Evolutionary conservation across 1,140 invertebrate genomes (phyloP).

Genomic region (Matsumurasca onukii): DNA sequence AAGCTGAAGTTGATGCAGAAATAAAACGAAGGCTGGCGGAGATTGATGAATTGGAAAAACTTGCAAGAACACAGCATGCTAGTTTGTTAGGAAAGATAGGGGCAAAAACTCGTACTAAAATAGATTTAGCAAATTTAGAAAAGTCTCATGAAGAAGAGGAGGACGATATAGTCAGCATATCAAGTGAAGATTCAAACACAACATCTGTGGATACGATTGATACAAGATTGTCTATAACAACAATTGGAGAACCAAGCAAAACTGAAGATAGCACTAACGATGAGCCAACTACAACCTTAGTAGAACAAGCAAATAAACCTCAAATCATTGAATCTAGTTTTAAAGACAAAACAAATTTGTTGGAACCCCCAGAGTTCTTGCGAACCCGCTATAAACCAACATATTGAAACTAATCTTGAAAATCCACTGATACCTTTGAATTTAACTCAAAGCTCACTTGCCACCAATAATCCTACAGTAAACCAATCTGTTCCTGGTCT

Average conservation of each 20-base stretch:
- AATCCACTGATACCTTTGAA: no score
- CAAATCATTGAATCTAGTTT: not conserved
- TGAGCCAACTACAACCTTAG: constrained; percentile 8
- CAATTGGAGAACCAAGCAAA: not conserved
- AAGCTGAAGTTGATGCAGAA: constrained; percentile 20
- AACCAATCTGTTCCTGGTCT: no score
- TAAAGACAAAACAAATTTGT: not conserved
- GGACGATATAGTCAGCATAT: constrained; percentile 10
- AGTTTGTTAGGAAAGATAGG: constrained; percentile 8
- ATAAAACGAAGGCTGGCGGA: constrained; percentile 15
- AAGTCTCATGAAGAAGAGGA: not conserved
- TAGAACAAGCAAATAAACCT: not conserved
- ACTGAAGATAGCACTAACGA: constrained; percentile 1
- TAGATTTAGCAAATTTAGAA: not conserved
- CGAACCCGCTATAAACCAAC: no score
- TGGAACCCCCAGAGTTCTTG: no score
- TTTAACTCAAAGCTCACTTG: no score
- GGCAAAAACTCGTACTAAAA: not conserved
- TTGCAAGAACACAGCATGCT: constrained; percentile 3
- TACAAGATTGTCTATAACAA: not conserved
- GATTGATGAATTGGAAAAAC: constrained; percentile 16
- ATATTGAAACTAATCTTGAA: no score
- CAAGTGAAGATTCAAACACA: not conserved
- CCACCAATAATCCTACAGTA: no score
- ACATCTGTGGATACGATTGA: not conserved